A percentile compares a stretch with the other conserved stretches of the same genome.
Conservation (phyloP, 2,888 invertebrate genomes). For the Imbricaverruca yamaguchii region DNA sequence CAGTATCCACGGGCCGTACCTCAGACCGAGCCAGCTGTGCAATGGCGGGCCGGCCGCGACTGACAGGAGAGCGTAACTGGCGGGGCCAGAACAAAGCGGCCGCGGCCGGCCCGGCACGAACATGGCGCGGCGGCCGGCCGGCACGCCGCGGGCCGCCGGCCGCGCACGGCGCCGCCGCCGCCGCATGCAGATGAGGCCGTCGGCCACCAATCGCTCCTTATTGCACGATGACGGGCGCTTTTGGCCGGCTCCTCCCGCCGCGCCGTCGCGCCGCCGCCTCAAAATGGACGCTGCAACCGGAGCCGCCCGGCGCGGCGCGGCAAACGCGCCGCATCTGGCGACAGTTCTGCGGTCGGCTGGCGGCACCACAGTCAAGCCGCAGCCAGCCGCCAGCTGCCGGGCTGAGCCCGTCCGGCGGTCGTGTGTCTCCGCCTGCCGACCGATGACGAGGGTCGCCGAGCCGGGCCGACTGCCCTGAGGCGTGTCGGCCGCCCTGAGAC, state of each 20-base stretch:
- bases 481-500: too few species aligned
- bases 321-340: not conserved
- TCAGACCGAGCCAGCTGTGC: too few species aligned
- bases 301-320: not conserved
- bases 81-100: too few species aligned
- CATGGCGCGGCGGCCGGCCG: not conserved
- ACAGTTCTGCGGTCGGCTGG: not conserved
- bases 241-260: not conserved
- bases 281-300: constrained; percentile 14
- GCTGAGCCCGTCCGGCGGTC: not conserved
- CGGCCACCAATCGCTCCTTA: constrained; percentile 12
- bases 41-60: too few species aligned
- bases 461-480: too few species aligned
- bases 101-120: too few species aligned
- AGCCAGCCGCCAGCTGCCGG: not conserved
- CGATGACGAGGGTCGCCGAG: too few species aligned
- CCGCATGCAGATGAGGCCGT: constrained; percentile 9
- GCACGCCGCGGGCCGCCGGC: not conserved
- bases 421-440: not conserved
- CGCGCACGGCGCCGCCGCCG: not conserved
- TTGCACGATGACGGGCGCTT: constrained; percentile 8
- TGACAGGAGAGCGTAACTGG: too few species aligned
- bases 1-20: too few species aligned
- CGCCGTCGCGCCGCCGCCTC: not conserved
- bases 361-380: not conserved